Evolutionary conservation across 2,797 vertebrate genomes (phyloP), one percentile per base, ranked within the genome.

Genomic region (Lagocephalus sceleratus): DNA sequence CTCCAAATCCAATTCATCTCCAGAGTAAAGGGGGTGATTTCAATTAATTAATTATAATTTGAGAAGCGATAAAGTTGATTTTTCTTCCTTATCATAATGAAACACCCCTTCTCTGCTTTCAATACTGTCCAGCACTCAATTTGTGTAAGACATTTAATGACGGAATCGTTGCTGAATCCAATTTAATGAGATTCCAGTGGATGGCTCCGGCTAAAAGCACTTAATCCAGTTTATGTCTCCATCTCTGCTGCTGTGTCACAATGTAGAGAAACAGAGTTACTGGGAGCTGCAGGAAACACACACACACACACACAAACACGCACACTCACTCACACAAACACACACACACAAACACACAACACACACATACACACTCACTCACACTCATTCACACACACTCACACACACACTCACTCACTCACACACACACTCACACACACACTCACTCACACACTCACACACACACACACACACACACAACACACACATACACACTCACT

Each of bases 71-170:
- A 58, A 59, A 81, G 84, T 80, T 60, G 68, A 87, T 84, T 84
- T 81, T 51, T 64, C 57, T 67, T 75, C 66, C 78, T 88, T 85
- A 85, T 84, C 76, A 84, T 87, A 87, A 89, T 87, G 85, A 85
- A 81, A 83, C 69, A 59, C 51, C 59, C 51, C 60, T 26, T 59
- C 53, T 78, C 29, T 32, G 10, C 29, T 32, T 12, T 32, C 29
- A 32, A 11, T 12, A 8, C 29, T 12, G 29, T 32, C 29, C 71
- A 39, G 38, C 9, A 15, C 68, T 72, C 40, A 51, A 59, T 78
- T 80, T 83, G 66, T 80, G 56, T 47, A 50, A 62, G 51, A 75
- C 59, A 58, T 78, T 69, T 68, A 61, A 54, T 71, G 62, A 40
- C 29, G 63, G 66, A 83, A 76, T 76, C 71, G 70, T 75, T 82